Evolutionary conservation across 1,140 invertebrate species (phyloP).

Genomic region (Phenacoccus solenopsis): DNA sequence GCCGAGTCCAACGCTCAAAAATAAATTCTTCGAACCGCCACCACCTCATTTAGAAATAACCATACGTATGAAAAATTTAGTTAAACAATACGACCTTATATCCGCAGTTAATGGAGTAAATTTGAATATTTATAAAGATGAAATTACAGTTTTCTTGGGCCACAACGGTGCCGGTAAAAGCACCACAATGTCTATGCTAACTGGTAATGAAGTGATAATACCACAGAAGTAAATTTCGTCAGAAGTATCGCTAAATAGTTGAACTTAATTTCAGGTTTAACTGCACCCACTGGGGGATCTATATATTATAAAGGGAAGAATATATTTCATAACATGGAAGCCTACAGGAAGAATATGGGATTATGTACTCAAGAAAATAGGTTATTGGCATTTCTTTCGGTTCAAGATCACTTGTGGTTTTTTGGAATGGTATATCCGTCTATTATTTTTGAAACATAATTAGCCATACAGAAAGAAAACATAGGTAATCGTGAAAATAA

Average conservation of each 20-base stretch:
- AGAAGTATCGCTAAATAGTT: too few relatives aligned
- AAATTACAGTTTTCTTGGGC: not conserved
- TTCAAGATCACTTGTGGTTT: slow-evolving; percentile 63
- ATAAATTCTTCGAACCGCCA: not conserved
- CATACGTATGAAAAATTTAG: not conserved
- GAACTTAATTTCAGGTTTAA: slow-evolving; percentile 38
- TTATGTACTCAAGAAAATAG: slow-evolving; percentile 92
- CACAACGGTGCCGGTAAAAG: not conserved
- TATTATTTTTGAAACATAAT: too few relatives aligned
- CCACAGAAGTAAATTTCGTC: not conserved
- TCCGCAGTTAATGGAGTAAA: not conserved
- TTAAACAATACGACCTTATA: not conserved
- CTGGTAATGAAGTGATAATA: not conserved
- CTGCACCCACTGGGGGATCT: slow-evolving; percentile 45
- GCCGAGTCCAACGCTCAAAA: too few relatives aligned
- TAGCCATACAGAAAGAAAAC: too few relatives aligned
- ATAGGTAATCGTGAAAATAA: too few relatives aligned
- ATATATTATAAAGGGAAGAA: slow-evolving; percentile 47
- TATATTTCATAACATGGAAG: slow-evolving; percentile 39
- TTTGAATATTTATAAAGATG: not conserved
- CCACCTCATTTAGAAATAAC: not conserved
- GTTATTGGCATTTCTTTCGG: slow-evolving; percentile 78
- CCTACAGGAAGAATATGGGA: slow-evolving; percentile 45
- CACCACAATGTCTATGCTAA: not conserved
- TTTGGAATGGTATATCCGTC: slow-evolving; percentile 29